A percentile compares a stretch with the other conserved stretches of the same genome.
Evolutionary conservation across 2,888 invertebrate species (phyloP).

Genomic region (Stegophylla sp.): DNA sequence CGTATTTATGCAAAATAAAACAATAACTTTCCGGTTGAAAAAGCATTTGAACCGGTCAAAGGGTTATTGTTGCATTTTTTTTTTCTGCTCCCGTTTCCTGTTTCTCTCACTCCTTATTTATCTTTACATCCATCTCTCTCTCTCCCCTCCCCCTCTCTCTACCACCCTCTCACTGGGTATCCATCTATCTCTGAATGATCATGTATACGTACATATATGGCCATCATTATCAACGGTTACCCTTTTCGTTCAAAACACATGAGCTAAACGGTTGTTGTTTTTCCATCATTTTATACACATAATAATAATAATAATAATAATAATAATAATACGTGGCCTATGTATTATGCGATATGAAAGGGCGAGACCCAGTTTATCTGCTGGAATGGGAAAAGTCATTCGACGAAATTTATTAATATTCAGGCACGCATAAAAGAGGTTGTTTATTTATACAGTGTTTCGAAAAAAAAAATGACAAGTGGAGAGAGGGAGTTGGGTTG

Average conservation of each 20-base stretch:
- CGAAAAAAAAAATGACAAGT: slow-evolving; percentile 41
- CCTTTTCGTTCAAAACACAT: slow-evolving; percentile 43
- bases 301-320: slow-evolving; percentile 22
- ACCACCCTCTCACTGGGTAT: neutral
- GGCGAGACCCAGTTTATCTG: slow-evolving; percentile 52
- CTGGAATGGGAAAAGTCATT: slow-evolving; percentile 56
- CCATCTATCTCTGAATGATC: neutral
- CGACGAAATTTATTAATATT: slow-evolving; percentile 54
- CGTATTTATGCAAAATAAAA: slow-evolving; percentile 59
- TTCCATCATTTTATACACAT: slow-evolving; percentile 41
- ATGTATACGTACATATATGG: slow-evolving; percentile 4
- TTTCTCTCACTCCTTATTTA: neutral
- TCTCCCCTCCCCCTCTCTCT: neutral
- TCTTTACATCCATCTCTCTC: neutral
- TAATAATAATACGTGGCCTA: slow-evolving; percentile 36
- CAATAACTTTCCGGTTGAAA: slow-evolving; percentile 59
- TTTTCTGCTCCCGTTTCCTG: slow-evolving; percentile 26
- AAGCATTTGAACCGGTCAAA: slow-evolving; percentile 58
- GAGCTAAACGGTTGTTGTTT: slow-evolving; percentile 59
- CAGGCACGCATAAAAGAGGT: slow-evolving; percentile 51
- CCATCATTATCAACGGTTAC: slow-evolving; percentile 52
- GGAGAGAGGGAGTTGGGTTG: neutral
- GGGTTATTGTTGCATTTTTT: slow-evolving; percentile 47
- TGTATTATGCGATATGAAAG: slow-evolving; percentile 30
- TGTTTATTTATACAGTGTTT: slow-evolving; percentile 48